These are phyloP conservation scores for Dinothrombium tinctorium DNA, from an alignment of 1,140 invertebrate genomes.

Conservation along the genomic window DNA sequence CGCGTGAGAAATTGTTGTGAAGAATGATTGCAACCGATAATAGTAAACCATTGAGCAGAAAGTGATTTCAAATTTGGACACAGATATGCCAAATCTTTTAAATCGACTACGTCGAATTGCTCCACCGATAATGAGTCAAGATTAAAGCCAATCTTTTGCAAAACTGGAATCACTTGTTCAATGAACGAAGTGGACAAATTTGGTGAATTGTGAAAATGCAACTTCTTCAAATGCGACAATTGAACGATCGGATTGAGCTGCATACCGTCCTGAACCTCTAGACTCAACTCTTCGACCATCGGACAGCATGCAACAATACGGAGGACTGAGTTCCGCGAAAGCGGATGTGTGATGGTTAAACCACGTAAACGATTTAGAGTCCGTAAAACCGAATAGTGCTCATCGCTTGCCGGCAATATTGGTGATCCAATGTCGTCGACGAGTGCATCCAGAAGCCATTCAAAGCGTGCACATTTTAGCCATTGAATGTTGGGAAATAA, in stretches of 20 bases:
- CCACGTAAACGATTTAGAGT: conserved; percentile 3
- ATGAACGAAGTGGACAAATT: conserved; percentile 11
- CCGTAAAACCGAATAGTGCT: background rate
- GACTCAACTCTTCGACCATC: conserved; percentile 10
- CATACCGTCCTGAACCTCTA: conserved; percentile 16
- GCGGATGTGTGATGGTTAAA: conserved; percentile 11
- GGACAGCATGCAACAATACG: conserved; percentile 12
- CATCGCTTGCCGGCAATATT: conserved; percentile 4
- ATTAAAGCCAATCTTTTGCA: conserved; percentile 12
- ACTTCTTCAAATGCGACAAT: conserved; percentile 5
- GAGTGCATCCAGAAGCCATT: conserved; percentile 12
- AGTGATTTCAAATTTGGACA: conserved; percentile 15
- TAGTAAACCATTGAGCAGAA: conserved; percentile 15
- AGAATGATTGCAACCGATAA: conserved; percentile 7
- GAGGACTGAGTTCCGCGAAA: conserved; percentile 10
- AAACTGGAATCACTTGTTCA: conserved; percentile 13
- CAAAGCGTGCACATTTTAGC: conserved; percentile 12
- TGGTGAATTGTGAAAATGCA: conserved; percentile 14
- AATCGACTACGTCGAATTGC: conserved; percentile 15
- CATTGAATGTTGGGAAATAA: conserved; percentile 12
- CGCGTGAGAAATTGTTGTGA: background rate
- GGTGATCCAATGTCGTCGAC: conserved; percentile 5
- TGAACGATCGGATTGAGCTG: conserved; percentile 10
- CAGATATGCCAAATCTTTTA: conserved; percentile 10
- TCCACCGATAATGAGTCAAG: conserved; percentile 11